Base-by-base conservation (phyloP, 92 coral and sea anemone species). In the Pocillopora grandis region DNA sequence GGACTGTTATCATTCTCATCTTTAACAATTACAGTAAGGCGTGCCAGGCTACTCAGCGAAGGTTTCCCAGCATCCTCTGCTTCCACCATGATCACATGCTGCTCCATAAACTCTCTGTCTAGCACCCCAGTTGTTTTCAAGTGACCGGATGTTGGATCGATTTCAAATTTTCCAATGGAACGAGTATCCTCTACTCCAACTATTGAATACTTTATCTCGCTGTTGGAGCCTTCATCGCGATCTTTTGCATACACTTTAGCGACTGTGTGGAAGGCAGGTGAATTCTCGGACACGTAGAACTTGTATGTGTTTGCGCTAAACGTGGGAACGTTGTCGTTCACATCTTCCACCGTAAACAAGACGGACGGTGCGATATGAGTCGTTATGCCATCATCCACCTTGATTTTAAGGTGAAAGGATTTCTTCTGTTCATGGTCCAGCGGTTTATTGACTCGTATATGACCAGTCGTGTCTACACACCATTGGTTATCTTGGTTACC, bases 1-100 rank as follows among this genome's bases (percentile, higher is more conserved):
- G 99, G 99, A n/a, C 75, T 62, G 80, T 96, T 87, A 84, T 96
- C 99, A 73, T 96, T 96, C 66, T 76, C 89, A 81, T 96, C 99
- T 35, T 78, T 68, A 48, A 96, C 98, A 36, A 89, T 81, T 11
- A 96, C 88, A 66, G 93, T 77, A 36, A 91, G 92, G 48, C 90
- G 99, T 21, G 93, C 58, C 14, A 96, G 73, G 17, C 90, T 80
- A 62, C 96, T 85, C 15, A 85, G 80, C 31, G 92, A 80, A 9
- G 95, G 95, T 20, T 62, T 72, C 42, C 96, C 98, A 9, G 86
- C 82, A 86, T 96, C 99, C 71, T 84, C 79, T 5, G 94, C 98
- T 5, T 84, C 93, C 49, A 96, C 87, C 9, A 94, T 89, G 10
- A 96, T 79, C 69, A 85, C 89, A 87, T 96, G 99, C 56, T 82